phyloP scores from a whole-genome alignment of 2,888 invertebrate genomes.

The Polyommatus icarus region DNA sequence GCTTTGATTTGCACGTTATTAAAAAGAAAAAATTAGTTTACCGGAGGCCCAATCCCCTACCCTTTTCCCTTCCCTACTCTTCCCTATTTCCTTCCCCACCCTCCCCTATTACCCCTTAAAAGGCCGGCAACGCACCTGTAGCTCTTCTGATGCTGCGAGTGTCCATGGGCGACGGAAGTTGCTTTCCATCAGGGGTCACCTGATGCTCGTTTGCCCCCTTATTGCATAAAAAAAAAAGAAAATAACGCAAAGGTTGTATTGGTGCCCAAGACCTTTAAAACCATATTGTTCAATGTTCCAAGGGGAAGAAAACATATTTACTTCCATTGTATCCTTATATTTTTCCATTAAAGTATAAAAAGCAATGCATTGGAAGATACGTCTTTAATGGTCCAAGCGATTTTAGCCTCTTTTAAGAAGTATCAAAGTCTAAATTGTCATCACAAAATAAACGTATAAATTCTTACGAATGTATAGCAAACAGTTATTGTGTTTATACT shows the following conservation, averaged over 20 bases:
- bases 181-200: too few relatives aligned
- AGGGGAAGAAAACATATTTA: slow-evolving; percentile 14
- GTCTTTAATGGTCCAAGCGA: neutral
- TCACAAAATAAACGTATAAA: neutral
- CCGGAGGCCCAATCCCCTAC: too few relatives aligned
- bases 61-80: too few relatives aligned
- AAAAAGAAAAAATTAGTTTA: too few relatives aligned
- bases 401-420: neutral
- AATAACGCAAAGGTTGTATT: neutral
- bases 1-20: too few relatives aligned
- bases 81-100: too few relatives aligned
- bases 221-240: too few relatives aligned
- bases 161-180: too few relatives aligned
- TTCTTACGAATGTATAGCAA: slow-evolving; percentile 9
- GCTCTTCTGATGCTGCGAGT: too few relatives aligned
- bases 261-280: neutral
- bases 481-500: neutral
- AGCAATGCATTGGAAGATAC: slow-evolving; percentile 21
- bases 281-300: neutral
- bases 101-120: too few relatives aligned
- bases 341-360: slow-evolving; percentile 4
- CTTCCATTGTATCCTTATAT: neutral
- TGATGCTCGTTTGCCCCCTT: too few relatives aligned
- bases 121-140: too few relatives aligned
- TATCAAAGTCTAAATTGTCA: neutral